Evolutionary conservation across 2,888 invertebrate species (phyloP).

Genomic region (Ariolimax columbianus): DNA sequence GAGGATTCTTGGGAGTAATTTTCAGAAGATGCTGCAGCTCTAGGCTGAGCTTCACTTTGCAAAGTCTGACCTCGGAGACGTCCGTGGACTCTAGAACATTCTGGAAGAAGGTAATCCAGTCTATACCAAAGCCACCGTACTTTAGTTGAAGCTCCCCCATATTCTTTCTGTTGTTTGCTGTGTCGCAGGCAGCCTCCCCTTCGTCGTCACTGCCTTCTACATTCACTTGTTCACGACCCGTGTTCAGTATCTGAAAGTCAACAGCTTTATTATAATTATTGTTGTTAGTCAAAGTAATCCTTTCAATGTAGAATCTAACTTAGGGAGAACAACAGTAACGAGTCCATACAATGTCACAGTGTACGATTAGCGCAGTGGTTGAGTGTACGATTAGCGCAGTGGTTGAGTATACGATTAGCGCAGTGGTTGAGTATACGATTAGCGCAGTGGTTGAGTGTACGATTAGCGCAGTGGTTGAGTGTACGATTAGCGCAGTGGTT

Average conservation of each 20-base stretch:
- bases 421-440: no score
- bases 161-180: slow-evolving; percentile 14
- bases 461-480: no score
- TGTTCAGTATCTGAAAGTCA: slow-evolving; percentile 37
- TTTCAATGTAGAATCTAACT: no score
- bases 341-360: no score
- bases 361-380: no score
- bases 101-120: slow-evolving; percentile 55
- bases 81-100: slow-evolving; percentile 50
- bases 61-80: slow-evolving; percentile 49
- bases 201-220: background rate
- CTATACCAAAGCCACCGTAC: slow-evolving; percentile 55
- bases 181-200: slow-evolving; percentile 33
- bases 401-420: no score
- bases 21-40: slow-evolving; percentile 56
- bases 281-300: no score
- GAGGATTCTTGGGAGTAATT: slow-evolving; percentile 54
- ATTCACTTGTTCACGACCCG: slow-evolving; percentile 9
- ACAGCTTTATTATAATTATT: background rate
- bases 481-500: no score
- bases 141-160: slow-evolving; percentile 52
- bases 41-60: slow-evolving; percentile 50
- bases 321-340: no score
- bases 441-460: no score
- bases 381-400: no score